A percentile compares a stretch with the other conserved stretches of the same genome.
phyloP scores from a whole-genome alignment of 2,113 vertebrate genomes.

The Pseudopodoces humilis region DNA sequence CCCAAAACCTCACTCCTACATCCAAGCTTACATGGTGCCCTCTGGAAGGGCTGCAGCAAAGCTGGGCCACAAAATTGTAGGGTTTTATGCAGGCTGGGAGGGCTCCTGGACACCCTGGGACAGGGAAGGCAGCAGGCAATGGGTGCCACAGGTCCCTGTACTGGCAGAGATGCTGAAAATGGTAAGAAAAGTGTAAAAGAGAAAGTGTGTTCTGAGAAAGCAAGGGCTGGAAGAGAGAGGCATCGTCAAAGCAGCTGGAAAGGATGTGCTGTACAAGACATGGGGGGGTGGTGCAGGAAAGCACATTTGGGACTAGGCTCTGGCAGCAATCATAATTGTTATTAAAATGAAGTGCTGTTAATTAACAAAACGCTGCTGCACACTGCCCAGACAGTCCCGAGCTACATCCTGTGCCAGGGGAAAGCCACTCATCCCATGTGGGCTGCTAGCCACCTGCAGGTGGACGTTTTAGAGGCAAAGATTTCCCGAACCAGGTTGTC shows the following conservation, averaged over 20 bases:
- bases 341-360: slow-evolving; percentile 2
- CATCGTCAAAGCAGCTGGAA: neutral
- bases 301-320: neutral
- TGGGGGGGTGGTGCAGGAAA: neutral
- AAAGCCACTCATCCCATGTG: neutral
- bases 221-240: neutral
- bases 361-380: neutral
- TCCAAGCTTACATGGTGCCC: neutral
- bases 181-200: neutral
- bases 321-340: neutral
- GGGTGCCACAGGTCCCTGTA: neutral
- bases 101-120: neutral
- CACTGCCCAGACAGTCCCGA: neutral
- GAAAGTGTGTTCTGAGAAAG: neutral
- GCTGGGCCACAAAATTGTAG: neutral
- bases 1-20: fast-evolving
- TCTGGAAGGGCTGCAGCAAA: neutral
- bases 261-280: neutral
- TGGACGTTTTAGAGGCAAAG: neutral
- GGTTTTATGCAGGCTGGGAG: neutral
- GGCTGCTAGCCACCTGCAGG: neutral
- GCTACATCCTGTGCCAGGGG: neutral
- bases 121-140: neutral
- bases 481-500: neutral
- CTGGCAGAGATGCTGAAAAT: neutral